Percentiles rank a stretch among this genome's conserved stretches.
Evolutionary conservation across 2,797 vertebrate genomes (phyloP).

Genomic region (Peromyscus eremicus): DNA sequence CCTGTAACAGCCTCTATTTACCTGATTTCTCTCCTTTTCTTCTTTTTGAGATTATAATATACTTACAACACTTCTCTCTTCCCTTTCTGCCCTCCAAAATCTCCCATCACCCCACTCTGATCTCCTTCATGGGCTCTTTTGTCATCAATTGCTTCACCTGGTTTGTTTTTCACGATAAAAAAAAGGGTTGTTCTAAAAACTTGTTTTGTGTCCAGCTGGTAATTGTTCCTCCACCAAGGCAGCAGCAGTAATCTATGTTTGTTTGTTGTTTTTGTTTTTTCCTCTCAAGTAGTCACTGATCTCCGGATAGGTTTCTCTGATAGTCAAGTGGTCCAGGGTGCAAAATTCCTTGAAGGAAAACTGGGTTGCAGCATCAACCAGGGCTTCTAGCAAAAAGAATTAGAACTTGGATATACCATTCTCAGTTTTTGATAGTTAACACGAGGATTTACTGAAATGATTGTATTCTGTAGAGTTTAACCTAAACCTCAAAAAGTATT

Average conservation of each 20-base stretch:
- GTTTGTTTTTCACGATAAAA: neutral
- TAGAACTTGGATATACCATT: neutral
- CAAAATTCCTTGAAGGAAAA: neutral
- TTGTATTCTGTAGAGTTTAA: neutral
- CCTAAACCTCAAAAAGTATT: neutral
- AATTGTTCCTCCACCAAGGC: neutral
- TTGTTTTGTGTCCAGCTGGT: no score
- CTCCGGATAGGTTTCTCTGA: neutral
- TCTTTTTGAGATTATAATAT: neutral
- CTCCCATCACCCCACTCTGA: neutral
- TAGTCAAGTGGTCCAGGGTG: no score
- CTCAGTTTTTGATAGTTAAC: neutral
- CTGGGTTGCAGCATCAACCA: neutral
- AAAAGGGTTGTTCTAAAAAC: neutral
- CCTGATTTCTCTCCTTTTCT: neutral
- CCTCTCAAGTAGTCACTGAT: no score
- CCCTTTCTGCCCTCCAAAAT: neutral
- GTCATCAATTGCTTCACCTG: neutral
- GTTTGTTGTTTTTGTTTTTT: neutral
- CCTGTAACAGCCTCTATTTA: neutral
- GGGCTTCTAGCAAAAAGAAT: neutral
- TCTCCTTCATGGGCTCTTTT: neutral
- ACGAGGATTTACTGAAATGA: neutral
- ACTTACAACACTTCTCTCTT: neutral
- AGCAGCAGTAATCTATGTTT: neutral